Conservation (phyloP, 2,888 invertebrate genomes). For the Sabellastarte sp. region DNA sequence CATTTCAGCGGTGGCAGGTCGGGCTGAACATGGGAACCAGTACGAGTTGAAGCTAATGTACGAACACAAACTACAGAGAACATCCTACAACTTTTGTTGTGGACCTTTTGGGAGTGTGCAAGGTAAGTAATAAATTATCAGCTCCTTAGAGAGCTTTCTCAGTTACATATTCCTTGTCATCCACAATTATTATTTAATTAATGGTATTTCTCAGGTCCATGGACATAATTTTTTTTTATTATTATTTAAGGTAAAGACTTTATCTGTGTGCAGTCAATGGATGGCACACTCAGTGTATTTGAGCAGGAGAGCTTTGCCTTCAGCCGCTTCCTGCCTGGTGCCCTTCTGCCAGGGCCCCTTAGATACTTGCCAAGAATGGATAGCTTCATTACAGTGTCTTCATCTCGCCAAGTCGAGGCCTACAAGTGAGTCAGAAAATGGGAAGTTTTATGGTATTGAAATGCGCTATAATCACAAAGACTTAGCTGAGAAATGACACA, state of each 20-base stretch:
- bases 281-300: constrained; percentile 84
- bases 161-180: no score
- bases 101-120: constrained; percentile 83
- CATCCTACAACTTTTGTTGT: constrained; percentile 74
- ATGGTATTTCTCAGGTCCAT: no score
- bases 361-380: constrained; percentile 79
- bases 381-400: constrained; percentile 77
- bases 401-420: constrained; percentile 80
- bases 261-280: constrained; percentile 85
- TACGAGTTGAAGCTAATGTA: constrained; percentile 66
- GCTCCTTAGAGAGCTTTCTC: no score
- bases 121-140: no score
- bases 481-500: no score
- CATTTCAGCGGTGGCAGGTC: no score
- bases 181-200: no score
- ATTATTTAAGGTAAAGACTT: constrained; percentile 70
- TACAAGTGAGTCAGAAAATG: no score
- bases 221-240: neutral
- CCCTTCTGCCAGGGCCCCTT: constrained; percentile 81
- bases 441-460: no score
- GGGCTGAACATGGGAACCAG: constrained; percentile 76
- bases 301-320: constrained; percentile 91
- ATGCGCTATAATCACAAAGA: no score
- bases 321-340: constrained; percentile 76
- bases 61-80: constrained; percentile 78